These are phyloP conservation scores for Oryzias dopingdopingensis DNA, from an alignment of 2,797 vertebrate species.

Conservation along the genomic window DNA sequence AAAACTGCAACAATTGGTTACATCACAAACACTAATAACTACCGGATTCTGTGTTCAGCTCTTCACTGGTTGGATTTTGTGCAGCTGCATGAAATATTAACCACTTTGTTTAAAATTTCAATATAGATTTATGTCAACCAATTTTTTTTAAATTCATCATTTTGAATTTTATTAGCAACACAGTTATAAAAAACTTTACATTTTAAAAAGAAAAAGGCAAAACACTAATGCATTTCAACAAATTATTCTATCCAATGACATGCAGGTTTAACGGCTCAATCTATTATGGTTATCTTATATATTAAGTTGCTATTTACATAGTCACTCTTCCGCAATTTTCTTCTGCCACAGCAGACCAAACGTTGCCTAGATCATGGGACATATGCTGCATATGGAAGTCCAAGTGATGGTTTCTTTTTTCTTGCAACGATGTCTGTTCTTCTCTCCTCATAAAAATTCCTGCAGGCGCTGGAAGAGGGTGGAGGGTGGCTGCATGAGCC, in stretches of 20 bases:
- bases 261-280: not conserved
- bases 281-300: not conserved
- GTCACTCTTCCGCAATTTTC: not conserved
- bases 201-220: too few relatives aligned
- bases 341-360: conserved; percentile 5
- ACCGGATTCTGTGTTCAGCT: conserved; percentile 38
- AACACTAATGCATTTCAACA: too few relatives aligned
- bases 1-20: conserved; percentile 43
- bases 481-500: conserved; percentile 47
- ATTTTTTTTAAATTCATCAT: too few relatives aligned
- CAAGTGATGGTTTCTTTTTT: conserved; percentile 34
- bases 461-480: conserved; percentile 58
- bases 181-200: too few relatives aligned
- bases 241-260: too few relatives aligned
- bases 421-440: conserved; percentile 53
- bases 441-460: conserved; percentile 77
- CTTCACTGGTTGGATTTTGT: conserved; percentile 32
- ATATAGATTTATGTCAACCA: too few relatives aligned
- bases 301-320: not conserved
- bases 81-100: not conserved
- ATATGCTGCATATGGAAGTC: conserved; percentile 13
- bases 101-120: too few relatives aligned
- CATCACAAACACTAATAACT: conserved; percentile 43
- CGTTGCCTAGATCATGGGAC: not conserved
- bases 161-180: too few relatives aligned